Evolutionary conservation across 1,140 invertebrate genomes (phyloP).

Genomic region (Magallana ariakensis): DNA sequence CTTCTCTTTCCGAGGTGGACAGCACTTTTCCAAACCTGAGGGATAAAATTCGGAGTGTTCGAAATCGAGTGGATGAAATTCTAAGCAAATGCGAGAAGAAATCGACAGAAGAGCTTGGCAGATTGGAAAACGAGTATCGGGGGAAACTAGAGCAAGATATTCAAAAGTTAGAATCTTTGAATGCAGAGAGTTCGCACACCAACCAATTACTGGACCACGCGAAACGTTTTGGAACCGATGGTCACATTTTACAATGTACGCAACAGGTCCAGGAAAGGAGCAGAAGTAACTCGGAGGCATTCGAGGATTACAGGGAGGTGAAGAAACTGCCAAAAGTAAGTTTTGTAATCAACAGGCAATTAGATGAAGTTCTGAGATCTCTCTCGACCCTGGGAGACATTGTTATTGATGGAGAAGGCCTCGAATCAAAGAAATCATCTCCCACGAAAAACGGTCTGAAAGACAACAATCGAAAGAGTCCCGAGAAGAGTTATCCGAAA

Average conservation of each 20-base stretch:
- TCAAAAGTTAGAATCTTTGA: conserved; percentile 26
- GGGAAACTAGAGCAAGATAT: conserved; percentile 36
- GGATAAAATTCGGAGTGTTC: conserved; percentile 42
- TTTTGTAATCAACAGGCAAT: conserved; percentile 30
- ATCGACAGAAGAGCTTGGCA: conserved; percentile 38
- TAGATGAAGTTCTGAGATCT: conserved; percentile 41
- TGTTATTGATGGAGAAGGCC: neutral
- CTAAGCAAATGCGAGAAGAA: conserved; percentile 50
- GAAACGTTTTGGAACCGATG: conserved; percentile 40
- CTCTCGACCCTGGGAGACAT: neutral
- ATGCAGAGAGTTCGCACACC: conserved; percentile 39
- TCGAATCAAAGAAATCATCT: neutral
- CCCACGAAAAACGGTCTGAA: neutral
- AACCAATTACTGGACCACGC: conserved; percentile 36
- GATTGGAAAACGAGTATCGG: conserved; percentile 40
- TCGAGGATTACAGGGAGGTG: neutral
- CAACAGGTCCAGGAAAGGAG: conserved; percentile 34
- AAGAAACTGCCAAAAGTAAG: neutral
- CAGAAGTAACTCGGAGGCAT: neutral
- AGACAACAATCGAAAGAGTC: neutral
- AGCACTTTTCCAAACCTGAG: conserved; percentile 19
- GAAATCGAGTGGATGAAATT: conserved; percentile 49
- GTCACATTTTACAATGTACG: conserved; percentile 47
- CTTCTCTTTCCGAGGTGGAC: conserved; percentile 24
- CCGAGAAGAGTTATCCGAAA: neutral